Evolutionary conservation across 2,113 vertebrate species (phyloP), one percentile per base, ranked within the genome.

Genomic region (Psilopogon haemacephalus): DNA sequence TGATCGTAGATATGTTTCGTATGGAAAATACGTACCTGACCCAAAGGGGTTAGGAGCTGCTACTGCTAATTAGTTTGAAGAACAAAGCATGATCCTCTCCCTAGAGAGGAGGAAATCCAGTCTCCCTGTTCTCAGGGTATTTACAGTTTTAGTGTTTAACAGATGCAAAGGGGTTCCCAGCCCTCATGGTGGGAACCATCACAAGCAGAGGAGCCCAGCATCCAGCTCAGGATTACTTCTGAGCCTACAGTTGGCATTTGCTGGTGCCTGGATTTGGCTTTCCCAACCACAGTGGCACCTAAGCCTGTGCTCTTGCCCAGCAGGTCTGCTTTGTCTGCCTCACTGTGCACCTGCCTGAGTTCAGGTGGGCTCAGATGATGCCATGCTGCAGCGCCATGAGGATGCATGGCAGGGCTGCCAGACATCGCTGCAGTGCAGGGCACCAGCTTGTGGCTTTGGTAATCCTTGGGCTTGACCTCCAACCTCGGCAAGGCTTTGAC

Each of bases 111-210:
- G 92, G 9, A 37, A 74, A 75, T 62, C 87, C 78, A 40, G 11
- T 94, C 73, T 96, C 95, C 94, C 95, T 96, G 93, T 93, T 96
- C 91, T 94, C 91, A 95, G 94, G 93, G 87, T 86, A 74, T 85
- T 83, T 95, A 74, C 67, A 95, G 79, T 94, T 95, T 84, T 86
- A 84, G 74, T 95, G 94, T 92, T 91, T 70, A 85, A 91, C 64
- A 73, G 70, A 80, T 28, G 55, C 11, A 1, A 91, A 91, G 87
- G 84, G 46, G 71, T 85, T 95, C 89, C 81, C 50, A 2, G 86
- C 81, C 59, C 40, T 68, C 11, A 1, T 20, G 74, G 52, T 67
- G 87, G 84, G 91, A 89, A 24, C 64, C 68, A 3, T 27, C 78
- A 5, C 42, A 60, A 37, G 44, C 72, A 37, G 87, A 80, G 84